Base-by-base conservation (phyloP, 1,140 invertebrate genomes). In the Saccostrea glomerata region DNA sequence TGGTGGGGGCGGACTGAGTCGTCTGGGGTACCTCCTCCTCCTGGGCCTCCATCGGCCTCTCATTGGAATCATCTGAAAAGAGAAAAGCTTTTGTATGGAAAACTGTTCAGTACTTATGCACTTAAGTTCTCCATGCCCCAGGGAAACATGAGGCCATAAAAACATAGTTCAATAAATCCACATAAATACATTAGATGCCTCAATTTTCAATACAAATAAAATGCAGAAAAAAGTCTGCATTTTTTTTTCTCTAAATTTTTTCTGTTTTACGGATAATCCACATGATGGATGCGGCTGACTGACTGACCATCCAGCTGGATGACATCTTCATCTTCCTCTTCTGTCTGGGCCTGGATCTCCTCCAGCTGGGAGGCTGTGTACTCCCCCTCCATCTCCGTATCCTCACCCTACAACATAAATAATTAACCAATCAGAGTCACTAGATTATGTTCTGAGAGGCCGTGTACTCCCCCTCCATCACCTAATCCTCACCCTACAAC, bases 251-350 rank as follows among this genome's bases (percentile, higher is more conserved):
- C 6, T 2, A 6, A 2, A 47, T 47, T 47, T 47, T 47, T 47
- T 47, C 9, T 47, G 47, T 47, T 47, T 47, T 47, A 47, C 47
- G 5, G 47, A 47, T 6, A 47, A 47, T 47, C 47, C 47, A 47
- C 47, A 47, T 6, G 9, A 0, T 47, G 47, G 47, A 47, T 47
- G 5, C 5, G 9, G 47, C 47, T 47, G 47, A 47, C 30, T 23
- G 6, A 17, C 70, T 30, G 11, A 77, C 70, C 70, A 77, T 86
- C 83, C 47, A 56, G 30, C n/a, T 84, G 83, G n/a, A 95, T 94
- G 58, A 94, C 94, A 63, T 94, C 93, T 87, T 95, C 95, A 87
- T 95, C 94, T 86, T 93, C 93, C 70, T 92, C 93, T 47, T 91
- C 92, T 25, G 89, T 92, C 30, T 94, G 92, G 3, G 90, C 91